Evolutionary conservation across 2,113 vertebrate genomes (phyloP).

Genomic region (Macrotus californicus): DNA sequence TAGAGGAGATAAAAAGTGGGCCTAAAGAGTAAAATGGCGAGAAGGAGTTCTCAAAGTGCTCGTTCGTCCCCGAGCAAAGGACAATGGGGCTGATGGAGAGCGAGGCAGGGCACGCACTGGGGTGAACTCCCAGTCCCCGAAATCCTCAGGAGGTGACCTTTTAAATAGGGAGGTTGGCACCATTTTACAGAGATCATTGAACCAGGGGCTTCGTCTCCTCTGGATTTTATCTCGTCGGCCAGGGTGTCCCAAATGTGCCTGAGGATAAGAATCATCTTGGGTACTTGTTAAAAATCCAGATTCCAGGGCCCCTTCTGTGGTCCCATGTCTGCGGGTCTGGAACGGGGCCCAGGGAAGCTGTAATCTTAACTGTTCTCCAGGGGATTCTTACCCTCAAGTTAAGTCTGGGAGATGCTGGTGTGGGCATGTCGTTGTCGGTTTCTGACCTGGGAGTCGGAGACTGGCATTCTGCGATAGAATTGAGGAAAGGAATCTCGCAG

Average conservation of each 20-base stretch:
- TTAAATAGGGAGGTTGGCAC: background rate
- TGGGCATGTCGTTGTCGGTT: accelerated
- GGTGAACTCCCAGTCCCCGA: background rate
- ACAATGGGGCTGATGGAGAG: too few relatives aligned
- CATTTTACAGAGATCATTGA: background rate
- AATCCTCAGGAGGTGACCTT: background rate
- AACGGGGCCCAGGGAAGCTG: background rate
- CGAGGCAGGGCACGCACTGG: accelerated
- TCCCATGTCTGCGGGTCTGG: background rate
- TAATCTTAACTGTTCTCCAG: background rate
- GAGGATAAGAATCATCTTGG: background rate
- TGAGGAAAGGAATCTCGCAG: background rate
- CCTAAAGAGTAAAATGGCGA: background rate
- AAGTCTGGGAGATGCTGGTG: background rate
- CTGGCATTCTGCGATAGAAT: background rate
- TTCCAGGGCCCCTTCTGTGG: background rate
- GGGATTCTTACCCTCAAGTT: background rate
- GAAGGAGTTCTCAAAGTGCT: background rate
- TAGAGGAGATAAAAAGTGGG: background rate
- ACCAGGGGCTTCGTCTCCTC: background rate
- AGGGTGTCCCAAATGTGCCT: background rate
- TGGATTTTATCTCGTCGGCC: background rate
- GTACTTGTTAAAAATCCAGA: background rate
- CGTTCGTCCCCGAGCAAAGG: background rate
- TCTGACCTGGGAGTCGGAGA: background rate